Conservation (phyloP, 2,888 invertebrate genomes). For the Dione juno region DNA sequence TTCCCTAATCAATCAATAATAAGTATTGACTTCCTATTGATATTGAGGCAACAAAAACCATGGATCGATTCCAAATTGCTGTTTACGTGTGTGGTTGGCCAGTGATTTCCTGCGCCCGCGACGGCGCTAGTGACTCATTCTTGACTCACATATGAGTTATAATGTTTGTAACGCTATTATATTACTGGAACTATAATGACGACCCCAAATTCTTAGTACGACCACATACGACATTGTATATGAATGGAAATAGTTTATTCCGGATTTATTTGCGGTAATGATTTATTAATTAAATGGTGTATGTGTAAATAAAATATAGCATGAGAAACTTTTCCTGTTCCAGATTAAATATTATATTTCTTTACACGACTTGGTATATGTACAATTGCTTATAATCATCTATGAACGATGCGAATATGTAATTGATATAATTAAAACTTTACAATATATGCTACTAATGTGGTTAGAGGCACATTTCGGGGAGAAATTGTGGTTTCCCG, state of each 20-base stretch:
- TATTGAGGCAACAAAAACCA: conserved; percentile 58
- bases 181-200: conserved; percentile 69
- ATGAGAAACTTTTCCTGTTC: not conserved
- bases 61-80: conserved; percentile 70
- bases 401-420: not conserved
- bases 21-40: conserved; percentile 48
- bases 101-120: conserved; percentile 51
- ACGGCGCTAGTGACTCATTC: conserved; percentile 52
- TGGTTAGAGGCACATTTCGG: conserved; percentile 56
- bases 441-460: conserved; percentile 46
- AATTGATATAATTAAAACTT: conserved; percentile 12
- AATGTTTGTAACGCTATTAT: conserved; percentile 61
- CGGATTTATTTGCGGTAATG: conserved; percentile 6
- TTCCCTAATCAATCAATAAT: conserved; percentile 42
- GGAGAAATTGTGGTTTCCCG: conserved; percentile 56
- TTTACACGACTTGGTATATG: not conserved
- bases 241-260: conserved; percentile 38
- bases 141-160: conserved; percentile 67
- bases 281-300: conserved; percentile 2
- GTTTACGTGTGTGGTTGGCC: conserved; percentile 72
- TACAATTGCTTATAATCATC: not conserved
- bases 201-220: conserved; percentile 52
- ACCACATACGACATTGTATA: conserved; percentile 36
- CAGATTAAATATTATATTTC: not conserved
- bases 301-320: not conserved